Conservation (phyloP, 2,113 vertebrate genomes). For the Callorhinus ursinus region DNA sequence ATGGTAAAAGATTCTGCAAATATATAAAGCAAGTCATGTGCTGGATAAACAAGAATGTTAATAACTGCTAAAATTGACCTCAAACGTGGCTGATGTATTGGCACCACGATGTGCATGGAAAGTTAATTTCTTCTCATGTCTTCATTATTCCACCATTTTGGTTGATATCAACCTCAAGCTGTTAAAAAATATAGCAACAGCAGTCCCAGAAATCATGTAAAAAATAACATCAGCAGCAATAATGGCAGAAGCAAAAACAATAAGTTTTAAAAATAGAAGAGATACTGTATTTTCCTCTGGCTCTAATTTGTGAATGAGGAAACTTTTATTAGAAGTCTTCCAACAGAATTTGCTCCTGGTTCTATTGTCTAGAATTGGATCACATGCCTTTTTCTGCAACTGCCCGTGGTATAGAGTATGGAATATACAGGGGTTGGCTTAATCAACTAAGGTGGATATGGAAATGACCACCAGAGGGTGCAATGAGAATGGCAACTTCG, state of each 20-base stretch:
- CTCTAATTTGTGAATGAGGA: neutral
- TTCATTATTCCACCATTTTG: neutral
- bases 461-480: constrained; percentile 64
- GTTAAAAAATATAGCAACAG: neutral
- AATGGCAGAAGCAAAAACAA: neutral
- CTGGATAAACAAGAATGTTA: neutral
- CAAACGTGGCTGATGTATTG: neutral
- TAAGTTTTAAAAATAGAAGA: neutral
- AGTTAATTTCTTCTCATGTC: neutral
- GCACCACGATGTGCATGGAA: neutral
- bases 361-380: neutral
- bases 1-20: neutral
- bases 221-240: neutral
- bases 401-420: rapidly evolving
- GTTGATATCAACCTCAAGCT: neutral
- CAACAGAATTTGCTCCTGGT: neutral
- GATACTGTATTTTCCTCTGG: neutral
- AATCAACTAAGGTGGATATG: constrained; percentile 20
- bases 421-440: neutral
- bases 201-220: neutral
- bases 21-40: neutral
- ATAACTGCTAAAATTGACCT: neutral
- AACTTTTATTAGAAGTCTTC: neutral
- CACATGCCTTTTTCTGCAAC: neutral
- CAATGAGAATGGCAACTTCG: constrained; percentile 55